Evolutionary conservation across 2,888 invertebrate genomes (phyloP).

Genomic region (Calephelis perditalis): DNA sequence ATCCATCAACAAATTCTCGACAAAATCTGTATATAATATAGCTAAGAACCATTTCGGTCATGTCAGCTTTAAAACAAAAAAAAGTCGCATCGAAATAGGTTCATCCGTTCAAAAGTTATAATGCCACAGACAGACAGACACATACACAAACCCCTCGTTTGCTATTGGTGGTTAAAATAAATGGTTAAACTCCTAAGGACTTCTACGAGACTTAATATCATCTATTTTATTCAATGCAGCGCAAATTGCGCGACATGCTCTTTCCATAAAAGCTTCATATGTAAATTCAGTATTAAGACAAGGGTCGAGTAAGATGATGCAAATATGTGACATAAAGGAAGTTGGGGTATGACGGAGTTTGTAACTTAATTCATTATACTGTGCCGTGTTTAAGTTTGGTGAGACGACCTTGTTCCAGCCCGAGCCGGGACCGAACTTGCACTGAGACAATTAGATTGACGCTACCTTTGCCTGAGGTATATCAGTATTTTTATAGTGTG

Average conservation of each 20-base stretch:
- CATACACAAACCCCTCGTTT: too few species aligned
- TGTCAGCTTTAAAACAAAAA: too few species aligned
- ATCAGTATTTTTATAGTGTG: neutral
- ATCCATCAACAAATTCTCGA: too few species aligned
- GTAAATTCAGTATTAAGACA: conserved; percentile 13
- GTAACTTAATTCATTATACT: conserved; percentile 74
- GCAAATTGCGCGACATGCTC: neutral
- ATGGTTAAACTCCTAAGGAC: too few species aligned
- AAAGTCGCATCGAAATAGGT: too few species aligned
- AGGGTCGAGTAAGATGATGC: conserved; percentile 23
- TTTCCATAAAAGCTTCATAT: conserved; percentile 8
- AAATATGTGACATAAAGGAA: conserved; percentile 52
- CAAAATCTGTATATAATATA: too few species aligned
- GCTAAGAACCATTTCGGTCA: too few species aligned
- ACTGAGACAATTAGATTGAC: conserved; percentile 14
- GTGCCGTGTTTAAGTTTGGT: conserved; percentile 64
- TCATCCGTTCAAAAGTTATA: too few species aligned
- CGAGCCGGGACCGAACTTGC: conserved; percentile 19
- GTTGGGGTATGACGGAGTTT: conserved; percentile 49
- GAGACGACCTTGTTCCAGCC: conserved; percentile 33
- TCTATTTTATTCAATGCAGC: neutral
- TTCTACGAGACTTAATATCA: too few species aligned
- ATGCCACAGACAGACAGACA: too few species aligned
- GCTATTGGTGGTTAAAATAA: too few species aligned
- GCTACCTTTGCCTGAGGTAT: neutral